These are phyloP conservation scores for Harpalus rufipes DNA, from an alignment of 2,888 invertebrate genomes.

Conservation along the genomic window DNA sequence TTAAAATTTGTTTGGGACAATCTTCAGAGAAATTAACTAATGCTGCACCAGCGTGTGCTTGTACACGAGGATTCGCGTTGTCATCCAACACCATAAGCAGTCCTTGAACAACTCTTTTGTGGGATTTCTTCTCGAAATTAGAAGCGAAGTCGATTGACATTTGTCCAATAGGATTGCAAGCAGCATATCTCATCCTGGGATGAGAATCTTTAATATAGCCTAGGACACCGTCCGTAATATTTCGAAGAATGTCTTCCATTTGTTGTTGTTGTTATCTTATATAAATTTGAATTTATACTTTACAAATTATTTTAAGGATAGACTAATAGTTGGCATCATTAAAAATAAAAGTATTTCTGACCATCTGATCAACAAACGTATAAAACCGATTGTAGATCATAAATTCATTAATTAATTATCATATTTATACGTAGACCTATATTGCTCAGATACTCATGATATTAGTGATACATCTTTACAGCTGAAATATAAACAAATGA, in stretches of 20 bases:
- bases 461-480: too few relatives aligned
- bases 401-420: too few relatives aligned
- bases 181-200: slow-evolving; percentile 96
- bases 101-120: slow-evolving; percentile 95
- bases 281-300: too few relatives aligned
- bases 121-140: slow-evolving; percentile 97
- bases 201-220: slow-evolving; percentile 82
- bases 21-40: slow-evolving; percentile 99
- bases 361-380: too few relatives aligned
- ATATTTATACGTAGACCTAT: too few relatives aligned
- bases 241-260: slow-evolving; percentile 96
- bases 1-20: slow-evolving; percentile 96
- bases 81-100: slow-evolving; percentile 93
- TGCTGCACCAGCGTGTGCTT: slow-evolving; percentile 94
- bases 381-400: too few relatives aligned
- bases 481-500: too few relatives aligned
- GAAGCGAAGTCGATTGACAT: slow-evolving; percentile 99
- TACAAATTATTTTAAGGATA: too few relatives aligned
- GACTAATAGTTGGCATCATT: too few relatives aligned
- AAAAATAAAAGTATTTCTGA: too few relatives aligned
- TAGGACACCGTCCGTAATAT: slow-evolving; percentile 92
- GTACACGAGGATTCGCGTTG: slow-evolving; percentile 94
- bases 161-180: slow-evolving; percentile 99
- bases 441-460: too few relatives aligned
- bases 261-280: too few relatives aligned